Base-by-base conservation (phyloP, 1,140 invertebrate genomes). In the Hetaerina americana region DNA sequence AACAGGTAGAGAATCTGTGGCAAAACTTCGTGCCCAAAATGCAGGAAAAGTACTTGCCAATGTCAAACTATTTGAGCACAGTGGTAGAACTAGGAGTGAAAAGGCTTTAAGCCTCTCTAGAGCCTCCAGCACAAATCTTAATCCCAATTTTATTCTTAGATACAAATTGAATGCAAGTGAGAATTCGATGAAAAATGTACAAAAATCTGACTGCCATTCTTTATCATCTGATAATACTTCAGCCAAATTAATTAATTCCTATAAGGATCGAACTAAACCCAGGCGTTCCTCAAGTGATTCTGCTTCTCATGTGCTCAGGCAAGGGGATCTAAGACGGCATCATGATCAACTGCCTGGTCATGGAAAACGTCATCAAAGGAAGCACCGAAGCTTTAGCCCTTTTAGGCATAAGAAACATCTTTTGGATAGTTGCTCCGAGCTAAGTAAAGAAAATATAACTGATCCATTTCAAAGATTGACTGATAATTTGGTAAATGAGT, bases 1-100 rank as follows among this genome's bases (percentile, higher is more conserved):
- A 31, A 84, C 81, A 15, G 85, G 86, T 1, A 80, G 88, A 67
- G 84, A 85, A 0, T 89, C 88, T 0, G 81, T 90, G 5, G 86
- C 85, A 0, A 85, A 86, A 76, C 76, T 90, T 5, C 79, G 87
- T 40, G 82, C 81, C 29, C 86, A 88, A 78, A 89, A 89, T 77
- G 86, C 86, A 10, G 88, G 88, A 5, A 89, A 88, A 87, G 88
- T 90, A 0, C 75, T 87, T 29, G 87, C 85, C 0, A 88, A 87
- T 79, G 86, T 87, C 0, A 86, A 84, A 76, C 78, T 89, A 5
- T 90, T 89, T 75, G 86, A 88, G 75, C 82, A 82, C 67, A 68
- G 24, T 68, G 40, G 40, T 18, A 57, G 1, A 57, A 57, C 15
- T 57, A n/a, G 10, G 31, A 40, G 31, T 40, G 31, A 6, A 3